These are phyloP conservation scores for Procavia capensis DNA, from an alignment of 2,113 vertebrate species.

Conservation along the genomic window DNA sequence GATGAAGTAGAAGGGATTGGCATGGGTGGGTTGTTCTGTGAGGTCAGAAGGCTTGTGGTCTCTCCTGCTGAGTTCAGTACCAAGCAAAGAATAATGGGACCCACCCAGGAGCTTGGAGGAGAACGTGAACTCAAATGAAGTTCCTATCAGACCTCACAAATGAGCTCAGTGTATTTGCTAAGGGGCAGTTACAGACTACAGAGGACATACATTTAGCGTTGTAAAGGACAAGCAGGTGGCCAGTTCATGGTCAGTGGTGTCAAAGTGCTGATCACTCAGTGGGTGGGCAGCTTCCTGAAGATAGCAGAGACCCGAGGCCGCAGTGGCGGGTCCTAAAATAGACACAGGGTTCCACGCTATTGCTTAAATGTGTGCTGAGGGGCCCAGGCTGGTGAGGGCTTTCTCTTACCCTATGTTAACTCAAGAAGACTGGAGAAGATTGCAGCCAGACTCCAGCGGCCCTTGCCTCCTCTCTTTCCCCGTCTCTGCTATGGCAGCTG, in stretches of 20 bases:
- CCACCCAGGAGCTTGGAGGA: background rate
- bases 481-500: background rate
- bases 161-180: background rate
- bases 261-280: background rate
- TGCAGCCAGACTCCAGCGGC: background rate
- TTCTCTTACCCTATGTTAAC: slow-evolving; percentile 19
- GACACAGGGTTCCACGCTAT: background rate
- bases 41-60: background rate
- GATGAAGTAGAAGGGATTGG: background rate
- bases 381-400: background rate
- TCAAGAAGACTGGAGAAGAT: background rate
- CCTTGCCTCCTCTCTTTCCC: background rate
- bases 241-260: background rate
- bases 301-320: background rate
- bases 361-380: background rate
- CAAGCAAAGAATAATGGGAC: background rate
- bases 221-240: background rate
- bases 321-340: background rate
- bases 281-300: slow-evolving; percentile 50
- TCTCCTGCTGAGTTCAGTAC: background rate
- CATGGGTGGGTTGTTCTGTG: background rate
- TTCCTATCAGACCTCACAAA: background rate
- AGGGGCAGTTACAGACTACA: background rate
- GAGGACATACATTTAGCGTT: background rate
- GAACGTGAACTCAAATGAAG: background rate